These are phyloP conservation scores for Drosophila asahinai DNA, from an alignment of 1,140 invertebrate species.

Conservation along the genomic window DNA sequence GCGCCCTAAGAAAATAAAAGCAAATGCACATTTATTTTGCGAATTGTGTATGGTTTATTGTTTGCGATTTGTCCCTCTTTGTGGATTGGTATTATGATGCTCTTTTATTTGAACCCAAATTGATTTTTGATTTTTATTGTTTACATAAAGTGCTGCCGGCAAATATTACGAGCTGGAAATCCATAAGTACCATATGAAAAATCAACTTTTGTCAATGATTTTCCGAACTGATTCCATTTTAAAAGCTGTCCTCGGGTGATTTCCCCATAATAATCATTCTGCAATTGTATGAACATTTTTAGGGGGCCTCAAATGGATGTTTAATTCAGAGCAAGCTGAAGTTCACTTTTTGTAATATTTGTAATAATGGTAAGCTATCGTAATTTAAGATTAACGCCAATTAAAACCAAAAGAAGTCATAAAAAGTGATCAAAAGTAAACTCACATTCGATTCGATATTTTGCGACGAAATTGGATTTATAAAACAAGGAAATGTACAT, in stretches of 20 bases:
- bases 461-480: background rate
- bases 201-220: slow-evolving; percentile 54
- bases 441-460: slow-evolving; percentile 1
- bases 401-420: too few species aligned
- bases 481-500: background rate
- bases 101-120: slow-evolving; percentile 42
- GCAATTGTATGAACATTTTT: slow-evolving; percentile 40
- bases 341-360: background rate
- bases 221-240: slow-evolving; percentile 58
- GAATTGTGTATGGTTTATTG: slow-evolving; percentile 24
- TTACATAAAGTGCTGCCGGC: slow-evolving; percentile 26
- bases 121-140: slow-evolving; percentile 74
- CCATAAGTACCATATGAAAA: slow-evolving; percentile 53
- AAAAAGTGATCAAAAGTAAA: background rate
- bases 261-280: slow-evolving; percentile 57
- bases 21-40: slow-evolving; percentile 45
- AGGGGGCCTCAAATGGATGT: slow-evolving; percentile 15
- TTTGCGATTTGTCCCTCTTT: slow-evolving; percentile 31
- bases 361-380: too few species aligned
- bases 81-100: slow-evolving; percentile 13
- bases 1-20: slow-evolving; percentile 46
- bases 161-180: slow-evolving; percentile 53
- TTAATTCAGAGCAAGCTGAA: slow-evolving; percentile 38
- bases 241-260: slow-evolving; percentile 42
- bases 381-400: too few species aligned